Percentiles rank a stretch among this genome's conserved stretches.
phyloP scores from a whole-genome alignment of 1,140 invertebrate species.

The Macrocentrus cingulum region DNA sequence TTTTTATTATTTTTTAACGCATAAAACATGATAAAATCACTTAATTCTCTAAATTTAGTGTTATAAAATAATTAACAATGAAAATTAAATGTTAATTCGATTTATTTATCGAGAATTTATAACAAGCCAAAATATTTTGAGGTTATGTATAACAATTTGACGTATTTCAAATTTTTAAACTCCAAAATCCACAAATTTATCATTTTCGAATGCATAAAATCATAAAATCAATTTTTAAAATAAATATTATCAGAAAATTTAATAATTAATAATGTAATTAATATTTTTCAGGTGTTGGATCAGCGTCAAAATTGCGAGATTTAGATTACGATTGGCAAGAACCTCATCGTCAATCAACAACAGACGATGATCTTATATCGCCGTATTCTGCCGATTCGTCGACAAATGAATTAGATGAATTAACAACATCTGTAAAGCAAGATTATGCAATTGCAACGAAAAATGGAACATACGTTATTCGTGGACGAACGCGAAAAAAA shows the following conservation, averaged over 20 bases:
- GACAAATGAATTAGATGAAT: constrained; percentile 56
- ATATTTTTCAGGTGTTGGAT: constrained; percentile 58
- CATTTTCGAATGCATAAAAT: too few species aligned
- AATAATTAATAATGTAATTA: neutral
- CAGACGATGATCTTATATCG: constrained; percentile 67
- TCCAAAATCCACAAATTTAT: too few species aligned
- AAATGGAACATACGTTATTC: constrained; percentile 73
- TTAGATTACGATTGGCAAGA: constrained; percentile 67
- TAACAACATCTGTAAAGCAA: constrained; percentile 44
- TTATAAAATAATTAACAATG: constrained; percentile 1
- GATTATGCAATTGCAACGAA: constrained; percentile 65
- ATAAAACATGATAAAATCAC: too few species aligned
- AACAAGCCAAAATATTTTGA: too few species aligned
- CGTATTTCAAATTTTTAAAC: too few species aligned
- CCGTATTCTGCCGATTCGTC: constrained; percentile 66
- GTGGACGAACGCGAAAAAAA: constrained; percentile 63
- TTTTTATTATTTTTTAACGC: too few species aligned
- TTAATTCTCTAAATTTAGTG: too few species aligned
- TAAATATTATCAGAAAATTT: too few species aligned
- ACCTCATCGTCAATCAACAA: constrained; percentile 61
- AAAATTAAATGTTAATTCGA: too few species aligned
- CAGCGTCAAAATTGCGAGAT: constrained; percentile 64
- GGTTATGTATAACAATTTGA: too few species aligned
- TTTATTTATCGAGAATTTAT: too few species aligned
- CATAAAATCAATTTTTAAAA: neutral